Percentiles rank a stretch among this genome's conserved stretches.
Evolutionary conservation across 1,140 invertebrate genomes (phyloP).

Genomic region (Oryzaephilus surinamensis): DNA sequence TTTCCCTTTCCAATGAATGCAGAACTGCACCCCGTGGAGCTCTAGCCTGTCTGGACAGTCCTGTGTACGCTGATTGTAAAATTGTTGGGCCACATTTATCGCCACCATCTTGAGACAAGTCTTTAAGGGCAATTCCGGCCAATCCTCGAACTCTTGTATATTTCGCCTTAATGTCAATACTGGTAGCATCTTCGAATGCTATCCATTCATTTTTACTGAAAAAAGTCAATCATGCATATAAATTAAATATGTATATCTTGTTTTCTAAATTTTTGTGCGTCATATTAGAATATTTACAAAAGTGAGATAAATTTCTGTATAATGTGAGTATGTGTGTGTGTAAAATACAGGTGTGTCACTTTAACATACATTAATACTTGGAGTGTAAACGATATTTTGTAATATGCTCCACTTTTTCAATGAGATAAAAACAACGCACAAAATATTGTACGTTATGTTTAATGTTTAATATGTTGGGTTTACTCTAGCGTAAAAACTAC

Average conservation of each 20-base stretch:
- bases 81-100: slow-evolving; percentile 39
- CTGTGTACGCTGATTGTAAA: slow-evolving; percentile 38
- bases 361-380: too few species aligned
- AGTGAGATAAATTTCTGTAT: too few species aligned
- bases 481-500: slow-evolving; percentile 34
- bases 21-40: slow-evolving; percentile 44
- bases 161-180: slow-evolving; percentile 63
- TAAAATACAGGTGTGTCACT: slow-evolving; percentile 6
- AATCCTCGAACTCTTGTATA: slow-evolving; percentile 43
- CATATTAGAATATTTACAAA: too few species aligned
- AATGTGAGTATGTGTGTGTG: too few species aligned
- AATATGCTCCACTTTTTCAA: slow-evolving; percentile 17
- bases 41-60: slow-evolving; percentile 42
- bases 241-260: too few species aligned
- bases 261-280: too few species aligned
- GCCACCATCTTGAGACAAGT: slow-evolving; percentile 37
- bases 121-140: slow-evolving; percentile 42
- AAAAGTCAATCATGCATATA: too few species aligned
- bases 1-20: slow-evolving; percentile 45
- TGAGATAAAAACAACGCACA: too few species aligned
- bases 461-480: too few species aligned
- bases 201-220: slow-evolving; percentile 57
- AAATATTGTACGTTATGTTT: too few species aligned
- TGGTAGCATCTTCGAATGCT: slow-evolving; percentile 63
- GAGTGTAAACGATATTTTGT: slow-evolving; percentile 11